phyloP scores from a whole-genome alignment of 2,797 vertebrate genomes.

The Gorsachius magnificus region DNA sequence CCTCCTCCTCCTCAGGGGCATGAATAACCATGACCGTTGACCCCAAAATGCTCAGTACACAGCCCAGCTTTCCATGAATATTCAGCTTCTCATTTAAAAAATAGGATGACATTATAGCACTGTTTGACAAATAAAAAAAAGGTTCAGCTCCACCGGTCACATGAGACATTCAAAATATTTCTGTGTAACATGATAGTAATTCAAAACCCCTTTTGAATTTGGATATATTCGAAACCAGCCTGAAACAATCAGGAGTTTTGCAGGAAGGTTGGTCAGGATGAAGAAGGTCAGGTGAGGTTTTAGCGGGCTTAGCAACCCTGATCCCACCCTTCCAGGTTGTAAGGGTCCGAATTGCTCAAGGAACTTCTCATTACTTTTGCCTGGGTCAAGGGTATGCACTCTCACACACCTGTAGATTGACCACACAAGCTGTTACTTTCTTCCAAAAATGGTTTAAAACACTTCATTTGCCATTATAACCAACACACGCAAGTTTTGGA shows the following conservation, averaged over 20 bases:
- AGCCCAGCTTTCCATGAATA: constrained; percentile 83
- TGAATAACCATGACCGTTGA: constrained; percentile 84
- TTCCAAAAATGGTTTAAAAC: not conserved
- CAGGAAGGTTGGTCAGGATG: not conserved
- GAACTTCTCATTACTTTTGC: not conserved
- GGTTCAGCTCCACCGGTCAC: not conserved
- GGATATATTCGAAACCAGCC: not conserved
- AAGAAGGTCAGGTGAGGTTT: not conserved
- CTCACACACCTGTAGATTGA: not conserved
- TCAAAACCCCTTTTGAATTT: not conserved
- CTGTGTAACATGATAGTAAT: not conserved
- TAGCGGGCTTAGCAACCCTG: not conserved
- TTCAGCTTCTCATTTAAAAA: constrained; percentile 82
- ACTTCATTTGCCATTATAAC: not conserved
- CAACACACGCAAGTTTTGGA: not conserved
- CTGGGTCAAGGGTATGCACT: not conserved
- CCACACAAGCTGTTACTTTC: not conserved
- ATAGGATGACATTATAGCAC: constrained; percentile 79
- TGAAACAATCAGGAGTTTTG: not conserved
- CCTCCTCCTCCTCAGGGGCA: constrained; percentile 79
- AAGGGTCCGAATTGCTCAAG: not conserved
- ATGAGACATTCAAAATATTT: not conserved
- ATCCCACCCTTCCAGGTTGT: not conserved
- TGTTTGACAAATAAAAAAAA: constrained; percentile 50
- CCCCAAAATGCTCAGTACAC: constrained; percentile 77